These are phyloP conservation scores for Thyatira batis DNA, from an alignment of 2,888 invertebrate species.

Conservation along the genomic window DNA sequence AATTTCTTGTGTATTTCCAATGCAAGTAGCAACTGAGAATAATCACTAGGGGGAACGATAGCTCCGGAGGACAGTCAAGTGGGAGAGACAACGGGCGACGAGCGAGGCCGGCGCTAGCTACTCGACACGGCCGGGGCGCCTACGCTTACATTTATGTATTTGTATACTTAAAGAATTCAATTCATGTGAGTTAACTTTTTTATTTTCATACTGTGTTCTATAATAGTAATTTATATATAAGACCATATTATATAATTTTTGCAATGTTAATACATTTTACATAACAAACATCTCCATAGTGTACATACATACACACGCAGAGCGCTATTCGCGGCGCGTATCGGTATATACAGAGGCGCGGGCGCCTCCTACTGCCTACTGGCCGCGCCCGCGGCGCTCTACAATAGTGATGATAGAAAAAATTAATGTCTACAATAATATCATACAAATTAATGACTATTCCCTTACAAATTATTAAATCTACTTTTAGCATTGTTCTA, in stretches of 20 bases:
- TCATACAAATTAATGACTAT: constrained; percentile 83
- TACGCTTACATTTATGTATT: constrained; percentile 53
- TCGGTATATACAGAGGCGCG: constrained; percentile 62
- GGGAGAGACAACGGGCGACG: constrained; percentile 20
- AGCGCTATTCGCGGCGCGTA: constrained; percentile 52
- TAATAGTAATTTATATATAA: constrained; percentile 82
- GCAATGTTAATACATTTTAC: constrained; percentile 82
- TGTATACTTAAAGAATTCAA: constrained; percentile 74
- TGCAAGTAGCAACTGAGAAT: constrained; percentile 60
- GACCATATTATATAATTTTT: constrained; percentile 80
- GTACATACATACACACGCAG: constrained; percentile 74
- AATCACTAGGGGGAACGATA: constrained; percentile 53
- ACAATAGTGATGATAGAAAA: constrained; percentile 76
- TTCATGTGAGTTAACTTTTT: constrained; percentile 80
- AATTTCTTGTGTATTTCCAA: constrained; percentile 75
- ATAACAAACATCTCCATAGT: constrained; percentile 80
- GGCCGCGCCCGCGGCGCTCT: constrained; percentile 43
- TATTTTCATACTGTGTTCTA: constrained; percentile 81
- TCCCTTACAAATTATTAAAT: constrained; percentile 81
- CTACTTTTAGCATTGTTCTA: constrained; percentile 80
- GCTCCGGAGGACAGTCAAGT: constrained; percentile 45
- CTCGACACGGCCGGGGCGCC: constrained; percentile 43
- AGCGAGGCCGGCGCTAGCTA: constrained; percentile 39
- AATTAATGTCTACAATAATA: constrained; percentile 81
- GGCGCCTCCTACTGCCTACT: constrained; percentile 23